Conservation (phyloP, 1,140 invertebrate genomes). For the Aphis gossypii region DNA sequence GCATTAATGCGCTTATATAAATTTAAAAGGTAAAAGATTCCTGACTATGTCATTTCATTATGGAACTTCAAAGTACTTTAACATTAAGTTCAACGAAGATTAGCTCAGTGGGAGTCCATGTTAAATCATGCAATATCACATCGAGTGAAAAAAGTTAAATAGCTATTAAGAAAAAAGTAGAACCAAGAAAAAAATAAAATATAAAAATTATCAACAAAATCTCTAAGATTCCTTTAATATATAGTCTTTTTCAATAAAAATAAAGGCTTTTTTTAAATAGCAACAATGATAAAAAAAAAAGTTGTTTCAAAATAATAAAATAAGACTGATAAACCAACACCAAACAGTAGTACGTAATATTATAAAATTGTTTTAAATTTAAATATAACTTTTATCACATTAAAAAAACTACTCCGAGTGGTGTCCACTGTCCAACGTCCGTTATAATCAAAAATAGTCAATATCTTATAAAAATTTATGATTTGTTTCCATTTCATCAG, state of each 20-base stretch:
- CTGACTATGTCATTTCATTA: conserved; percentile 7
- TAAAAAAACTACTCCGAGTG: not conserved
- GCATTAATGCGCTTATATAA: not conserved
- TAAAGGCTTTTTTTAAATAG: not conserved
- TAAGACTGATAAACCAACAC: not conserved
- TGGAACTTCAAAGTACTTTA: not conserved
- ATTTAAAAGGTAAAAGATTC: not conserved
- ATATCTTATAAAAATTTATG: not conserved
- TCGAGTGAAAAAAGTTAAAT: not conserved
- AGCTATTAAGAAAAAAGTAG: not conserved
- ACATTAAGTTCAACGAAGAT: not conserved
- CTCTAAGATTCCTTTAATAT: not conserved
- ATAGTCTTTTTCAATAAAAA: not conserved
- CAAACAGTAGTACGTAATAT: not conserved
- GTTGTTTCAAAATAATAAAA: not conserved
- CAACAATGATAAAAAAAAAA: not conserved
- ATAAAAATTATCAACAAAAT: not conserved
- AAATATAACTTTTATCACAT: not conserved
- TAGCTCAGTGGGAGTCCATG: not conserved
- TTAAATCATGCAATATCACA: not conserved
- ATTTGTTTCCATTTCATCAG: not conserved
- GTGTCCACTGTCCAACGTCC: not conserved
- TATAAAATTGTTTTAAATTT: not conserved
- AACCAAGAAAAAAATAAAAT: not conserved
- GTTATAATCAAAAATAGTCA: not conserved